A percentile compares a stretch with the other conserved stretches of the same genome.
phyloP scores from a whole-genome alignment of 1,140 invertebrate genomes.

The Zaprionus nigranus region DNA sequence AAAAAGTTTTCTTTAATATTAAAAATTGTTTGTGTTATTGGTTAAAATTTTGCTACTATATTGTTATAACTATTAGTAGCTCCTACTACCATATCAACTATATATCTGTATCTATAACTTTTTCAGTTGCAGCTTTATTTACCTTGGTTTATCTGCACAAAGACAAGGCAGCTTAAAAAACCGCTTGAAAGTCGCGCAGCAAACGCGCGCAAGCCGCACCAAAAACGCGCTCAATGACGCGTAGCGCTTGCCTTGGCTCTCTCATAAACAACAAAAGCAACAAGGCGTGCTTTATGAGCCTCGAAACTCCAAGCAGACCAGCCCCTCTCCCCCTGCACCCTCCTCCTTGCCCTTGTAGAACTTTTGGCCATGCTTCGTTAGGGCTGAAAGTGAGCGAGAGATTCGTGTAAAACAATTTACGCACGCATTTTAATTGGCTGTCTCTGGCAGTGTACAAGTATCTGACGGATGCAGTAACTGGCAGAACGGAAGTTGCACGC shows the following conservation, averaged over 20 bases:
- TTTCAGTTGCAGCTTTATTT: constrained; percentile 6
- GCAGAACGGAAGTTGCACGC: constrained; percentile 43
- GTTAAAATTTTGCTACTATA: background rate
- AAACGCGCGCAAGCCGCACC: constrained; percentile 49
- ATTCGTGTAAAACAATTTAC: constrained; percentile 71
- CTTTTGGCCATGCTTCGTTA: constrained; percentile 68
- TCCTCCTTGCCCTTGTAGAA: constrained; percentile 23
- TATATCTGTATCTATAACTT: background rate
- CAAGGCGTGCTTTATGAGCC: constrained; percentile 76
- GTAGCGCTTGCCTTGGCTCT: constrained; percentile 39
- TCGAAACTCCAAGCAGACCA: constrained; percentile 9
- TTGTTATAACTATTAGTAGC: too few relatives aligned
- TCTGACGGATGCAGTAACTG: constrained; percentile 25
- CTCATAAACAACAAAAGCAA: constrained; percentile 79
- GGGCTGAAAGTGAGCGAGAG: constrained; percentile 67
- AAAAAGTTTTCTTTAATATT: background rate
- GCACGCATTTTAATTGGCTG: constrained; percentile 72
- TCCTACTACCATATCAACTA: background rate
- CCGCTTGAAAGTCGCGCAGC: constrained; percentile 20
- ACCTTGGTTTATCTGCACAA: constrained; percentile 20
- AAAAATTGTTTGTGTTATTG: background rate
- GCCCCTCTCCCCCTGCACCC: background rate
- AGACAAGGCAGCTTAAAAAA: constrained; percentile 8
- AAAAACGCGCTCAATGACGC: constrained; percentile 72
- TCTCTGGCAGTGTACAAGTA: constrained; percentile 34